phyloP scores from a whole-genome alignment of 2,113 vertebrate species.

The Aepyceros melampus region DNA sequence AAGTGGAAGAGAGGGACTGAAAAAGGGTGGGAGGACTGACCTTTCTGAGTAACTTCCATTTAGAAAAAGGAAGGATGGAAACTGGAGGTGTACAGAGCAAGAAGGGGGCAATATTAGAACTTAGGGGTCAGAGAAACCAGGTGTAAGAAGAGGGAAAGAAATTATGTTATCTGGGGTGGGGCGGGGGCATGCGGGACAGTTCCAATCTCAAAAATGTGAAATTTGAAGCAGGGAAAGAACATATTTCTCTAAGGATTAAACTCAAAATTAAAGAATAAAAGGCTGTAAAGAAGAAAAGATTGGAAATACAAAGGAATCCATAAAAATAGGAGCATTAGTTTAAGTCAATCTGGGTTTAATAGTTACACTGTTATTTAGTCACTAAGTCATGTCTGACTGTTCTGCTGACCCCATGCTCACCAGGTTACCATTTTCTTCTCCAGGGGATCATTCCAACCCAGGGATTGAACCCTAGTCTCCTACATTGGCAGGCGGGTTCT shows the following conservation, averaged over 20 bases:
- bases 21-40: not conserved
- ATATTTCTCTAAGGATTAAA: not conserved
- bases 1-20: not conserved
- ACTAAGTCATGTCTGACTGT: not conserved
- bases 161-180: too few species aligned
- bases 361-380: not conserved
- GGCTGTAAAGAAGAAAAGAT: not conserved
- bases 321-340: not conserved
- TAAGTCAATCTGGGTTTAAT: not conserved
- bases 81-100: not conserved
- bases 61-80: not conserved
- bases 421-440: not conserved
- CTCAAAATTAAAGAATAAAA: not conserved
- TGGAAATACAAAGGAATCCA: not conserved
- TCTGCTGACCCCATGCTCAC: not conserved
- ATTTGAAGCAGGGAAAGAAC: not conserved
- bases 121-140: not conserved
- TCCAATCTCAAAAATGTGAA: not conserved
- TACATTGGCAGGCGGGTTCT: not conserved
- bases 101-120: not conserved
- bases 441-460: not conserved
- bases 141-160: not conserved
- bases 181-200: rapidly evolving
- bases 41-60: not conserved
- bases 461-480: not conserved